Conservation (phyloP, 2,113 vertebrate genomes). For the Thalassarche chlororhynchos region DNA sequence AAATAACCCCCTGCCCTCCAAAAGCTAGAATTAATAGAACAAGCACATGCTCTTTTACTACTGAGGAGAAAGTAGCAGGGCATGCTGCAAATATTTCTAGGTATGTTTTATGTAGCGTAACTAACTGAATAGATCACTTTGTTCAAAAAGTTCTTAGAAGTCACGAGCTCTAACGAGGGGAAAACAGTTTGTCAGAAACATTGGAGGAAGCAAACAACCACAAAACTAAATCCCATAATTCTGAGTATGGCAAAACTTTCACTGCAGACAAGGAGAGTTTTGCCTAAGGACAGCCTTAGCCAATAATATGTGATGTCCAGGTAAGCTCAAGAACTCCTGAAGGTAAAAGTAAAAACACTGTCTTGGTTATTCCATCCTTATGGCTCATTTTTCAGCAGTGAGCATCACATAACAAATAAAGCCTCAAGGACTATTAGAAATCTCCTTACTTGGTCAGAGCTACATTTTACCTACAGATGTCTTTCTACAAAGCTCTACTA, state of each 20-base stretch:
- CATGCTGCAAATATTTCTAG: constrained; percentile 1
- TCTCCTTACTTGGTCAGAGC: not conserved
- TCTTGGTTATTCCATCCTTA: not conserved
- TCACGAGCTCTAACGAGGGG: not conserved
- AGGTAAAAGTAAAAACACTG: not conserved
- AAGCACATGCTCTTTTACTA: constrained; percentile 26
- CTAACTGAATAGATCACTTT: not conserved
- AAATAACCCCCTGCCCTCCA: constrained; percentile 13
- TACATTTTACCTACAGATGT: not conserved
- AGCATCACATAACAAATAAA: not conserved
- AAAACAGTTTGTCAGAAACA: not conserved
- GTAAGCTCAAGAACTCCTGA: not conserved
- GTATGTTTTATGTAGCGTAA: not conserved
- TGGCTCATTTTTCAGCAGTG: not conserved
- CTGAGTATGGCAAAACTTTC: not conserved
- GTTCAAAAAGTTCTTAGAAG: not conserved
- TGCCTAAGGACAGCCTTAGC: not conserved
- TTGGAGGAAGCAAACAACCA: not conserved
- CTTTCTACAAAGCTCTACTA: not conserved
- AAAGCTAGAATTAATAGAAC: constrained; percentile 59
- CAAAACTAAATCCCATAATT: not conserved
- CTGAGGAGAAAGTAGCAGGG: constrained; percentile 3
- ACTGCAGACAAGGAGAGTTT: not conserved
- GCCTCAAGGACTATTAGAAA: not conserved
- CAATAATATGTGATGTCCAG: not conserved